Base-by-base conservation (phyloP, 2,113 vertebrate genomes). In the Thinocorus orbignyianus region DNA sequence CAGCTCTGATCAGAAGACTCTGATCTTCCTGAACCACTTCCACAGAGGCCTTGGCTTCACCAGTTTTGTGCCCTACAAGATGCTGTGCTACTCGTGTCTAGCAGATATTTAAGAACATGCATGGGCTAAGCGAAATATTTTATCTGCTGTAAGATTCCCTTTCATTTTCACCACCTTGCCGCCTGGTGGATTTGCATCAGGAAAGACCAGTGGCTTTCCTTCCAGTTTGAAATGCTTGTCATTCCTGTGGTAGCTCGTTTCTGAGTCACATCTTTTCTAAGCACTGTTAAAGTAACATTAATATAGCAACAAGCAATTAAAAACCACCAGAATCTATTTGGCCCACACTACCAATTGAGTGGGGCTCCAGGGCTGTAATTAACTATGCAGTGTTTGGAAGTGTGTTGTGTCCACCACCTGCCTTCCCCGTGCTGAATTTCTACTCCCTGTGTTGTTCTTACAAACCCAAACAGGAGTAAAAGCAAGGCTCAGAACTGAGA, bases 251-350 rank as follows among this genome's bases (percentile, higher is more conserved):
- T 88, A 35, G 76, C 60, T 94, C 41, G 30, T 41, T 86, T 88
- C 76, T 93, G 91, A 96, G 46, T 97, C 91, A 96, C 7, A 16
- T 41, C 66, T 90, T 90, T 94, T 81, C 66, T 88, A 85, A 88
- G 68, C 41, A 70, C 60, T 85, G 17, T 37, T 69, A 70, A 90
- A 95, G 39, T 79, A 87, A 52, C 37, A 76, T 51, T 76, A 76
- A 91, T 89, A 74, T 39, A 93, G 57, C 66, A 91, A 91, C 65
- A 80, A 84, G 84, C 78, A 95, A 95, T 95, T 96, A 28, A 81
- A 91, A 81, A 83, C 7, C 0, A 5, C 37, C 80, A 62, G 81
- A 71, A 73, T 77, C 68, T 81, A 7, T 82, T 77, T 88, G 62
- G 68, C 68, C 49, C 16, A 78, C 26, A 3, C 54, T 88, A 13